These are phyloP conservation scores for Ancistrus triradiatus DNA, from an alignment of 2,113 vertebrate species.

Conservation along the genomic window DNA sequence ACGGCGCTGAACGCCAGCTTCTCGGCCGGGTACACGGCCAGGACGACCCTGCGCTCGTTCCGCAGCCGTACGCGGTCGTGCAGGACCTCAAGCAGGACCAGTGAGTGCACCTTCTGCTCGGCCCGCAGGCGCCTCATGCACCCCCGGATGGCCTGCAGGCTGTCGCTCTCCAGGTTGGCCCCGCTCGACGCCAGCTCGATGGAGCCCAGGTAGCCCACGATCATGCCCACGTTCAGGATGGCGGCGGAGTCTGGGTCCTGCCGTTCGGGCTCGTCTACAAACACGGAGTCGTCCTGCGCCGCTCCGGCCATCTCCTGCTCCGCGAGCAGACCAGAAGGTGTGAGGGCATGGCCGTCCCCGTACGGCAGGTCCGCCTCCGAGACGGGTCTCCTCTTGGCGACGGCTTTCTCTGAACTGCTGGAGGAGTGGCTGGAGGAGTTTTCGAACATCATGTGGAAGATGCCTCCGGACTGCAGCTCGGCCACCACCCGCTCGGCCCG, in stretches of 20 bases:
- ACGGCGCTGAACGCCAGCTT: conserved; percentile 95
- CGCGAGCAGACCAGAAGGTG: conserved; percentile 58
- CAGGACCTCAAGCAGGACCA: conserved; percentile 93
- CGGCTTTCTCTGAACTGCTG: conserved; percentile 68
- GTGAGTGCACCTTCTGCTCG: conserved; percentile 90
- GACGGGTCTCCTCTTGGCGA: conserved; percentile 49
- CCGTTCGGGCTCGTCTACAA: conserved; percentile 63
- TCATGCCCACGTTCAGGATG: conserved; percentile 93
- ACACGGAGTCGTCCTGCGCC: conserved; percentile 74
- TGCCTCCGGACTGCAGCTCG: conserved; percentile 92
- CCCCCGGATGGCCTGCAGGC: conserved; percentile 91
- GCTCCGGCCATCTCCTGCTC: conserved; percentile 77
- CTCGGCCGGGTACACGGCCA: conserved; percentile 92
- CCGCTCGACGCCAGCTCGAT: conserved; percentile 90
- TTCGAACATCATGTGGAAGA: conserved; percentile 96
- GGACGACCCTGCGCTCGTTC: conserved; percentile 74
- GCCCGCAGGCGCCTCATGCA: conserved; percentile 94
- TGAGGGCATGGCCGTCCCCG: conserved; percentile 52
- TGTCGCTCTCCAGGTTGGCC: conserved; percentile 84
- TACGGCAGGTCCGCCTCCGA: conserved; percentile 72
- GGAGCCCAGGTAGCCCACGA: conserved; percentile 93
- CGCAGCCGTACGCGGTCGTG: conserved; percentile 89
- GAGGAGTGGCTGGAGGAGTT: conserved; percentile 79
- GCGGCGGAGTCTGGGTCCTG: conserved; percentile 65
- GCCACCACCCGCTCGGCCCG: conserved; percentile 91